Conservation (phyloP, 2,888 invertebrate species). For the Drosophila anceps region DNA sequence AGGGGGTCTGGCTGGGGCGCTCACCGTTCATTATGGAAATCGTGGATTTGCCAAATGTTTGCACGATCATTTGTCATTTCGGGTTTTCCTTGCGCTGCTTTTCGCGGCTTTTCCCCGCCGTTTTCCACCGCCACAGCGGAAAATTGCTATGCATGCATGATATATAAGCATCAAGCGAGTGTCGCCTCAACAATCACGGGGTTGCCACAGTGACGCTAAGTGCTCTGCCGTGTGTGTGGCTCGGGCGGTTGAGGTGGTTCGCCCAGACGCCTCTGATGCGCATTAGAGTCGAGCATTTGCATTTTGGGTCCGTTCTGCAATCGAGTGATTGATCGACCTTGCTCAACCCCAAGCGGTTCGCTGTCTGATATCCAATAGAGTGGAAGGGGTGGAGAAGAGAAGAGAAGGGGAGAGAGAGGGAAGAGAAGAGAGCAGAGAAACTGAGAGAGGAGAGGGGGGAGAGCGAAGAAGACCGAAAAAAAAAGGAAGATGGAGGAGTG, state of each 20-base stretch:
- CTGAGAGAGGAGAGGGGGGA: too few species aligned
- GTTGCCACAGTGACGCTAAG: conserved; percentile 7
- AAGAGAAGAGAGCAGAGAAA: too few species aligned
- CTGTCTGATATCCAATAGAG: too few species aligned
- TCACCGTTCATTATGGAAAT: conserved; percentile 74
- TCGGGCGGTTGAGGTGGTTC: not conserved
- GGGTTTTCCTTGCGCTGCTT: conserved; percentile 19
- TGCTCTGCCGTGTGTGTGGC: not conserved
- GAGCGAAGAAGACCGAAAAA: too few species aligned
- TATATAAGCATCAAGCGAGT: conserved; percentile 4
- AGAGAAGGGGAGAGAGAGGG: too few species aligned
- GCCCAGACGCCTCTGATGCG: conserved; percentile 42
- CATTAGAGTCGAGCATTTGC: conserved; percentile 25
- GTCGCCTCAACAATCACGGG: conserved; percentile 12
- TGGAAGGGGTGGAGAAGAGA: too few species aligned
- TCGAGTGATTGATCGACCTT: conserved; percentile 65
- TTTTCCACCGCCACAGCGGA: not conserved
- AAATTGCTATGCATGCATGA: conserved; percentile 10
- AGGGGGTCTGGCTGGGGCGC: not conserved
- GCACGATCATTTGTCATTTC: conserved; percentile 83
- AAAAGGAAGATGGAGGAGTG: too few species aligned
- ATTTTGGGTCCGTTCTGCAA: conserved; percentile 39
- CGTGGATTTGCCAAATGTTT: conserved; percentile 82
- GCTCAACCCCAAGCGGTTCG: not conserved
- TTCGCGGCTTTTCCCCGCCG: conserved; percentile 46